Conservation (phyloP, 53 echinoderm and acorn worm genomes). For the Patiria pectinifera region DNA sequence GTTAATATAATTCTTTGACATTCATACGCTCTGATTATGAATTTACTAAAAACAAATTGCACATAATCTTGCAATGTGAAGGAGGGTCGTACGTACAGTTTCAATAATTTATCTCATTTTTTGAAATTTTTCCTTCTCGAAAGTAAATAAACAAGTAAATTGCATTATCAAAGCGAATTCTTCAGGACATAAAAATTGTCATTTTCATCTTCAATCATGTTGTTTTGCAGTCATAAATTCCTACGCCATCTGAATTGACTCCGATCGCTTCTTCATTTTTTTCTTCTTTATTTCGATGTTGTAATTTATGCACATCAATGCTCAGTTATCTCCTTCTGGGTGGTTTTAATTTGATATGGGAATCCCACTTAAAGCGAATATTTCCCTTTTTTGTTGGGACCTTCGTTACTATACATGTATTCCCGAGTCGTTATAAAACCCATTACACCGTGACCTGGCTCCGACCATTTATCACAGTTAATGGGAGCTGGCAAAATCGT, state of each 20-base stretch:
- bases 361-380: background rate
- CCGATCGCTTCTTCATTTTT: background rate
- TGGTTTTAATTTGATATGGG: background rate
- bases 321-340: conserved; percentile 9
- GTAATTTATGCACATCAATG: conserved; percentile 32
- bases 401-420: conserved; percentile 42
- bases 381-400: background rate
- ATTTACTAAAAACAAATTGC: no score
- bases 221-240: background rate
- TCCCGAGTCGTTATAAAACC: conserved; percentile 44
- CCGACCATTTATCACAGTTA: conserved; percentile 34
- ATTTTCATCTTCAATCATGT: background rate
- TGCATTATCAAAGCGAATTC: no score
- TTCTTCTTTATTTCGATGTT: conserved; percentile 30
- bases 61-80: no score
- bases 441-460: conserved; percentile 47
- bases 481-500: background rate
- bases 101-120: no score
- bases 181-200: background rate
- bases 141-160: no score
- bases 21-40: no score
- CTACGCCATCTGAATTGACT: background rate
- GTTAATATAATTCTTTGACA: no score
- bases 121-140: no score
- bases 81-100: no score